These are phyloP conservation scores for Dermatemys mawii DNA, from an alignment of 2,113 vertebrate genomes.

Conservation along the genomic window DNA sequence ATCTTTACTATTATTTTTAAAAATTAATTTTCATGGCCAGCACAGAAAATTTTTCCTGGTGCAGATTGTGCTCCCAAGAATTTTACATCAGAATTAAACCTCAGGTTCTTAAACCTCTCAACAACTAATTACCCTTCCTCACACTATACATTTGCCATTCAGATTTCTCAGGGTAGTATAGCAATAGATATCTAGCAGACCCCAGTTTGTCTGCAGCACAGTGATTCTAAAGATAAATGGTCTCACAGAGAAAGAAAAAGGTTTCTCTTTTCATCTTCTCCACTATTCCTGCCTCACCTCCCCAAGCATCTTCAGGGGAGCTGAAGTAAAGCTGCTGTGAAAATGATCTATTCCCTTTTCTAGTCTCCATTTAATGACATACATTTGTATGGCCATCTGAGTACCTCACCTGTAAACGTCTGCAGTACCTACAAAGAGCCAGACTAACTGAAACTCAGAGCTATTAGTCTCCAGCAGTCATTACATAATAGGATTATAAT, in stretches of 20 bases:
- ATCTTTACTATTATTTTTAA: background rate
- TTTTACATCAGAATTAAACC: background rate
- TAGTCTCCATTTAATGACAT: background rate
- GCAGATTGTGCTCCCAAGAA: background rate
- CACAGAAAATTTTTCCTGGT: background rate
- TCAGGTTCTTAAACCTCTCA: background rate
- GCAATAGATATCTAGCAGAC: background rate
- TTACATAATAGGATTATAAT: background rate
- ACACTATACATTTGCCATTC: background rate
- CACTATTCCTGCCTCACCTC: background rate
- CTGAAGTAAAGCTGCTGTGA: background rate
- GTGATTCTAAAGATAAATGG: constrained; percentile 12
- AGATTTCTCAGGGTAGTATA: background rate
- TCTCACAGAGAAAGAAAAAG: background rate
- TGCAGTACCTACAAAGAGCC: background rate
- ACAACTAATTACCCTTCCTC: background rate
- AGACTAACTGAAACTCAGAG: background rate
- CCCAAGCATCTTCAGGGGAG: background rate
- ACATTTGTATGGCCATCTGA: background rate
- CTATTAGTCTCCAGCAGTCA: background rate
- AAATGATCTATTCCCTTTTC: background rate
- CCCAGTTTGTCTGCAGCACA: background rate
- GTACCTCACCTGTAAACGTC: background rate
- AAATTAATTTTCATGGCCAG: background rate
- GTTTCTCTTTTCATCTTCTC: background rate